phyloP scores from a whole-genome alignment of 2,797 vertebrate genomes.

The Enteromius afrohamiltoni region DNA sequence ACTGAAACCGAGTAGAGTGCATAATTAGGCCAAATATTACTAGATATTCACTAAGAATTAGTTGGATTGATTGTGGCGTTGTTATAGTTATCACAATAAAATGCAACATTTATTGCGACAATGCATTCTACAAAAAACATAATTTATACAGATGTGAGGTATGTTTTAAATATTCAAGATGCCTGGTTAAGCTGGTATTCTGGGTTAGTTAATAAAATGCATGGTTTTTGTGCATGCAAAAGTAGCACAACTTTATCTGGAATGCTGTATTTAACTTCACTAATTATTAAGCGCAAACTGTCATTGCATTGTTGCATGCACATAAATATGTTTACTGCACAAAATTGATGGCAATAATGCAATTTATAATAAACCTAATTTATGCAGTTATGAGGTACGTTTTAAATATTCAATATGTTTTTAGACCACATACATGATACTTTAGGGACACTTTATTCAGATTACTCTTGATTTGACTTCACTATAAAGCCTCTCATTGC shows the following conservation, averaged over 20 bases:
- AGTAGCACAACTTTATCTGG: constrained; percentile 22
- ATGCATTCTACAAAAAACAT: background rate
- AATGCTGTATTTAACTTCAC: constrained; percentile 43
- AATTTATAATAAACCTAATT: background rate
- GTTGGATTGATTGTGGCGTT: background rate
- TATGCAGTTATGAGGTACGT: background rate
- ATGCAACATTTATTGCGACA: background rate
- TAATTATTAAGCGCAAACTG: background rate
- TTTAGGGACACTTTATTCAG: constrained; percentile 64
- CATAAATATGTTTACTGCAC: background rate
- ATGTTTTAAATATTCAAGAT: background rate
- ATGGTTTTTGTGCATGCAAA: background rate
- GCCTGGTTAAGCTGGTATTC: background rate
- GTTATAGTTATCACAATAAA: background rate
- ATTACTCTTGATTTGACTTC: constrained; percentile 54
- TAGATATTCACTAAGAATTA: background rate
- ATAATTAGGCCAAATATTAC: background rate
- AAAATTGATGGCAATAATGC: background rate
- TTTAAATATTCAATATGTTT: background rate
- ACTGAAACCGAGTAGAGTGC: constrained; percentile 70
- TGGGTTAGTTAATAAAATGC: background rate
- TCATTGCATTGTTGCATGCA: background rate
- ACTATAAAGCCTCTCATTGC: background rate
- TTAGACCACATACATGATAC: constrained; percentile 26
- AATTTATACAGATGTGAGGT: background rate